phyloP scores from a whole-genome alignment of 2,113 vertebrate species.

The Trachemys scripta region DNA sequence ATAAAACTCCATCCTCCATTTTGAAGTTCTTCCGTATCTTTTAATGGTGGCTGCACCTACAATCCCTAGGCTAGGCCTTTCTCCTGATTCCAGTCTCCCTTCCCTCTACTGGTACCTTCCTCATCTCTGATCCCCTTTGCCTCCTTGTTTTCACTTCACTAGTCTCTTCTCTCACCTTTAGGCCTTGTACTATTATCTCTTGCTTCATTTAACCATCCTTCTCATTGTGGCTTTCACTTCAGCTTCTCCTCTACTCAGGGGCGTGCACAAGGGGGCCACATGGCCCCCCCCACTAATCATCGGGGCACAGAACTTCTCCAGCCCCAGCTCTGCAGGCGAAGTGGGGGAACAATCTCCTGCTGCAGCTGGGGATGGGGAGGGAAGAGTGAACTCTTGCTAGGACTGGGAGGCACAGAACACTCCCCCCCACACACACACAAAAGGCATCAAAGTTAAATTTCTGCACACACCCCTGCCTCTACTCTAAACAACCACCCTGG shows the following conservation, averaged over 20 bases:
- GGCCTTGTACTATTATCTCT: neutral
- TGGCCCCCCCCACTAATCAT: no score
- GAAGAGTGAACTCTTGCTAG: no score
- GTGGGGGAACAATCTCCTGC: no score
- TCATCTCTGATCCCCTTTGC: neutral
- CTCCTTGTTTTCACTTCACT: neutral
- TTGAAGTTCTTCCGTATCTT: neutral
- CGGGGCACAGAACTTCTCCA: no score
- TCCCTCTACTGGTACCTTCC: neutral
- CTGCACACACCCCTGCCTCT: neutral
- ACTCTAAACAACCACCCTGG: neutral
- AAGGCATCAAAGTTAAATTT: no score
- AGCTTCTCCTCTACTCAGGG: neutral
- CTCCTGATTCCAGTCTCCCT: neutral
- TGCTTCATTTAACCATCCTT: neutral
- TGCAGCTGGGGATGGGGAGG: no score
- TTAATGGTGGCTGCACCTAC: neutral
- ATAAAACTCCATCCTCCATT: neutral
- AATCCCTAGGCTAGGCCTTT: neutral
- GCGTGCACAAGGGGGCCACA: no score
- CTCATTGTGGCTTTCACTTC: neutral
- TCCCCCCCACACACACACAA: rapidly evolving
- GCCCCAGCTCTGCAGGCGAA: no score
- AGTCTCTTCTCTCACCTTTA: neutral
- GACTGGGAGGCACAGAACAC: no score